Evolutionary conservation across 2,797 vertebrate genomes (phyloP).

Genomic region (Hippocampus kuda): DNA sequence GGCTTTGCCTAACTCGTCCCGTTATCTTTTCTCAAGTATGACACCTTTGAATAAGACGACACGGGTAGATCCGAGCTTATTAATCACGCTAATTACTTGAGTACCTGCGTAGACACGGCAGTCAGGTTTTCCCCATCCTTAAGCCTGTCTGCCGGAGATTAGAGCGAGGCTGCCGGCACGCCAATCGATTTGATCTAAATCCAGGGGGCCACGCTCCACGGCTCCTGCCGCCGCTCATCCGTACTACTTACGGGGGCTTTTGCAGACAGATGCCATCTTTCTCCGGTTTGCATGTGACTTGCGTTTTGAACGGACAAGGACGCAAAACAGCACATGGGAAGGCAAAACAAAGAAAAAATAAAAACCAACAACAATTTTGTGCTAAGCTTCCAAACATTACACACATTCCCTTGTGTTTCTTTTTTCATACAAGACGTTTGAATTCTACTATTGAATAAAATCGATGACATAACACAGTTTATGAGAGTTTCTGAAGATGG

Average conservation of each 20-base stretch:
- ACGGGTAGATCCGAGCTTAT: conserved; percentile 31
- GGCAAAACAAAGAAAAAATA: neutral
- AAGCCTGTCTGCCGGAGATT: conserved; percentile 68
- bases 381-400: neutral
- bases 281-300: conserved; percentile 25
- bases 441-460: no score
- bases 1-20: conserved; percentile 14
- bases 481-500: no score
- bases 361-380: neutral
- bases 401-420: no score
- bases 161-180: conserved; percentile 57
- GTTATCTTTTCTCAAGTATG: conserved; percentile 27
- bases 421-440: no score
- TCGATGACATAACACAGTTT: no score
- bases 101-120: conserved; percentile 57
- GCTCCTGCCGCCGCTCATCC: conserved; percentile 39
- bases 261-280: conserved; percentile 44
- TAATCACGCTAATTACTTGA: conserved; percentile 69
- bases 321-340: neutral
- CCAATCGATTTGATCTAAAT: conserved; percentile 68
- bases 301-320: conserved; percentile 28
- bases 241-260: conserved; percentile 23
- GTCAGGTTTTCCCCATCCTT: conserved; percentile 50
- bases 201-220: conserved; percentile 54
- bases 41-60: conserved; percentile 15